These are phyloP conservation scores for Leptarthrus brevirostris DNA, from an alignment of 2,888 invertebrate genomes.

Conservation along the genomic window DNA sequence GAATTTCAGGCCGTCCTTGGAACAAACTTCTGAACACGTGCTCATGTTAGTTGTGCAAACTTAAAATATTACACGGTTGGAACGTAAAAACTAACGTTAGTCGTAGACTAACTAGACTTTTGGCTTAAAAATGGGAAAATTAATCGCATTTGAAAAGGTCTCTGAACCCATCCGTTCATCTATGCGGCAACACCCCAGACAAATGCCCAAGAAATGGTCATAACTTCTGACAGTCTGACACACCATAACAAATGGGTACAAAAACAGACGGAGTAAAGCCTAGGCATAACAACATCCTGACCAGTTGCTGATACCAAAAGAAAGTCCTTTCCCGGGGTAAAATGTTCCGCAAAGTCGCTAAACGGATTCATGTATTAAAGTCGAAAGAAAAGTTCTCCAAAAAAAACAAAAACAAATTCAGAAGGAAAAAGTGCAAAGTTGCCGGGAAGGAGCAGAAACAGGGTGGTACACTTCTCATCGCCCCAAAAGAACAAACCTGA, in stretches of 20 bases:
- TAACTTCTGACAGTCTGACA: slow-evolving; percentile 42
- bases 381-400: background rate
- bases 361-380: slow-evolving; percentile 38
- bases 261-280: slow-evolving; percentile 31
- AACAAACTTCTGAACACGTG: no score
- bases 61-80: no score
- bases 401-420: slow-evolving; percentile 9
- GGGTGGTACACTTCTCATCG: background rate
- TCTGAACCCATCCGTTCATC: background rate
- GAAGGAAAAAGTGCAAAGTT: slow-evolving; percentile 38
- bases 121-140: no score
- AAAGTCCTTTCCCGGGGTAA: background rate
- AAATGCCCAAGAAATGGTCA: slow-evolving; percentile 39
- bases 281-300: slow-evolving; percentile 44
- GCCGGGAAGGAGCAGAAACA: slow-evolving; percentile 20
- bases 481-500: slow-evolving; percentile 33
- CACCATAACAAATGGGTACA: slow-evolving; percentile 37
- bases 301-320: slow-evolving; percentile 25
- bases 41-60: no score
- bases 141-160: background rate
- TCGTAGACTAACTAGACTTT: no score
- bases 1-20: no score
- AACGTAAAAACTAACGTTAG: no score
- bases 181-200: background rate
- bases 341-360: slow-evolving; percentile 32